A percentile compares a stretch with the other conserved stretches of the same genome.
Conservation (phyloP, 1,140 invertebrate genomes). For the Macrocentrus cingulum region DNA sequence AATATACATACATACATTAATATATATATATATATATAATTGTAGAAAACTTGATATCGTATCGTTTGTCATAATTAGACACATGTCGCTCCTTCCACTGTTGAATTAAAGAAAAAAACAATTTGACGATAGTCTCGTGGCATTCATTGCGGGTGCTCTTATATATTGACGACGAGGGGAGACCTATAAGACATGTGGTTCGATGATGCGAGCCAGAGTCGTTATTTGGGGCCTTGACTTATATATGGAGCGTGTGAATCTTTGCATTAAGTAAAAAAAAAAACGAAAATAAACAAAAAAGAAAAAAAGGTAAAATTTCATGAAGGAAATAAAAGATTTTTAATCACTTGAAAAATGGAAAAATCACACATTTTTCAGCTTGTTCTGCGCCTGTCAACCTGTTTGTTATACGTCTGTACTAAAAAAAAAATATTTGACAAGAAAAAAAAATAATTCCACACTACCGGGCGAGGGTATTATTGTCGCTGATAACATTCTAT, state of each 20-base stretch:
- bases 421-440: slow-evolving; percentile 19
- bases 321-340: neutral
- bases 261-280: slow-evolving; percentile 7
- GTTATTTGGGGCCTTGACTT: slow-evolving; percentile 29
- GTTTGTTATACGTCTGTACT: no score
- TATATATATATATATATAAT: no score
- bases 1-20: no score
- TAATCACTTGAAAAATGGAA: no score
- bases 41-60: no score
- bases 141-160: no score
- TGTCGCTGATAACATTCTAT: slow-evolving; percentile 47
- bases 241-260: slow-evolving; percentile 21
- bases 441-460: slow-evolving; percentile 39
- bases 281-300: neutral
- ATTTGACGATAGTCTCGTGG: no score
- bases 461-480: slow-evolving; percentile 46
- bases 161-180: neutral
- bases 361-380: no score
- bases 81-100: no score
- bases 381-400: no score
- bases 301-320: slow-evolving; percentile 1
- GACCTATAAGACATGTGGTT: slow-evolving; percentile 1
- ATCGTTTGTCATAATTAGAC: no score
- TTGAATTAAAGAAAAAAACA: no score
- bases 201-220: slow-evolving; percentile 21